phyloP scores from a whole-genome alignment of 2,797 vertebrate species.

The Pangasius krempfi region DNA sequence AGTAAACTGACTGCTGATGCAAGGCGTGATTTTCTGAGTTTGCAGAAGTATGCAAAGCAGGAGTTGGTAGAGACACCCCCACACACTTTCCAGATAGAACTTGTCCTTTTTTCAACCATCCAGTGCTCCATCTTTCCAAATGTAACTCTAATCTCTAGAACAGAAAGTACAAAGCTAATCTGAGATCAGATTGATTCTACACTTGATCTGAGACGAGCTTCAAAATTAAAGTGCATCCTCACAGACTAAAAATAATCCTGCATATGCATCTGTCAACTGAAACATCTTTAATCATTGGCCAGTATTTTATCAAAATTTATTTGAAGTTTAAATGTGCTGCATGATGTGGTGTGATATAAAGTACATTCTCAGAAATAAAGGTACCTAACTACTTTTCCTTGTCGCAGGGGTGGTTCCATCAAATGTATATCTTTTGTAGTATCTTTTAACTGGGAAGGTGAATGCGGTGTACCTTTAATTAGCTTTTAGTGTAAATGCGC shows the following conservation, averaged over 20 bases:
- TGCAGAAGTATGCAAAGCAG: conserved; percentile 15
- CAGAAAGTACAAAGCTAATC: not conserved
- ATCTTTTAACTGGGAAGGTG: not conserved
- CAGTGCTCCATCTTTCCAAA: conserved; percentile 9
- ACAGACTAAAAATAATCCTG: not conserved
- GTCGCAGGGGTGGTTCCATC: not conserved
- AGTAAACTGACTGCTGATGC: conserved; percentile 44
- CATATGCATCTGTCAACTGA: not conserved
- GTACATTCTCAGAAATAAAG: not conserved
- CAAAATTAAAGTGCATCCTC: not conserved
- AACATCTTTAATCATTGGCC: not conserved
- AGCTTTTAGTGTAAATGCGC: not conserved
- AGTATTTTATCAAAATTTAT: not conserved
- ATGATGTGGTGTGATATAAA: not conserved
- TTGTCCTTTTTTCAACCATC: conserved; percentile 16
- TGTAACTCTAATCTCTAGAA: not conserved
- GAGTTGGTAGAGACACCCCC: not conserved
- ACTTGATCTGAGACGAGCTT: not conserved
- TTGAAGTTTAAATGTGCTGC: not conserved
- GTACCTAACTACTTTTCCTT: not conserved
- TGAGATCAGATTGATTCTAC: not conserved
- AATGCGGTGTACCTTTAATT: not conserved
- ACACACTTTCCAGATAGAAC: conserved; percentile 3
- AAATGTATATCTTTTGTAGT: not conserved
- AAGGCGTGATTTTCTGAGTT: conserved; percentile 37